Conservation (phyloP, 2,888 invertebrate species). For the Noctua janthe region DNA sequence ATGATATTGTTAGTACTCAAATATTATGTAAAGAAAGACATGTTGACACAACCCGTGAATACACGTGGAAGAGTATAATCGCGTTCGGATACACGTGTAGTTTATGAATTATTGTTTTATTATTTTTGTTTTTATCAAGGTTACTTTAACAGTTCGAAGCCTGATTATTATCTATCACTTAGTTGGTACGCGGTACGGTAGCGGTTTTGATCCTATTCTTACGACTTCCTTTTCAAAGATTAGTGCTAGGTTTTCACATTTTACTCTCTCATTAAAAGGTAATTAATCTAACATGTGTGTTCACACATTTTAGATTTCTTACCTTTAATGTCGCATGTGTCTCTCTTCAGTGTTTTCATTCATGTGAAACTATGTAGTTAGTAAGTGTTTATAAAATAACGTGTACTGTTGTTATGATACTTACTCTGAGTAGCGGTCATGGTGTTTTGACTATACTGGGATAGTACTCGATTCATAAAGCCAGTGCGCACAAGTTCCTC, state of each 20-base stretch:
- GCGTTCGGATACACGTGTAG: background rate
- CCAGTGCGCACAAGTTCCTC: background rate
- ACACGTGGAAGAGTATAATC: background rate
- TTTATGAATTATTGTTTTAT: background rate
- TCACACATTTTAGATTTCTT: too few relatives aligned
- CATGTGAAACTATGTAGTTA: background rate
- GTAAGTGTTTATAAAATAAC: constrained; percentile 38
- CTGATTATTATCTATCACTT: background rate
- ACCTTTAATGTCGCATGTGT: background rate
- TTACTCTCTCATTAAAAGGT: background rate
- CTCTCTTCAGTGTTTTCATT: constrained; percentile 23
- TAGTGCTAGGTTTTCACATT: background rate
- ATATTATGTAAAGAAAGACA: background rate
- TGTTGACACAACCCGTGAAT: background rate
- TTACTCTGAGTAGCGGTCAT: background rate
- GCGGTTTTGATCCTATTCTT: constrained; percentile 3
- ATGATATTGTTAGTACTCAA: background rate
- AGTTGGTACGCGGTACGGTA: constrained; percentile 3
- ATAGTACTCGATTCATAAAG: background rate
- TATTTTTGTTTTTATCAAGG: background rate
- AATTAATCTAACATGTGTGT: background rate
- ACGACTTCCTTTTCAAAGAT: background rate
- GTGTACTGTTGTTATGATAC: constrained; percentile 18
- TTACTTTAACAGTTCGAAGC: background rate
- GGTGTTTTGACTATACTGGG: constrained; percentile 18